A percentile compares a stretch with the other conserved stretches of the same genome.
These are phyloP conservation scores for Zaprionus nigranus DNA, from an alignment of 1,140 invertebrate species.

Conservation along the genomic window DNA sequence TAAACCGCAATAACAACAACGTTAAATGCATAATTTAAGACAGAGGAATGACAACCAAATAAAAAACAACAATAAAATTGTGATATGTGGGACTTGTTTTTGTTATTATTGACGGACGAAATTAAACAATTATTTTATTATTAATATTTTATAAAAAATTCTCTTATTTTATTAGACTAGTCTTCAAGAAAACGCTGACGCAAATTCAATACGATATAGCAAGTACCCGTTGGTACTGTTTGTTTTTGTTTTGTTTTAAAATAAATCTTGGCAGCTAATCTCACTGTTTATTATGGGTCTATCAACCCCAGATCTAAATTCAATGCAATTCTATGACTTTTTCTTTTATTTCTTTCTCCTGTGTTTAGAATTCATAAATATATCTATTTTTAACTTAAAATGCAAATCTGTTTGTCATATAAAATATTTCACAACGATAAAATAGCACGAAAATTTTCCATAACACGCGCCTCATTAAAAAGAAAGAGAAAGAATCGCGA, in stretches of 20 bases:
- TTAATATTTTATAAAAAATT: conserved; percentile 6
- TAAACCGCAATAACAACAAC: conserved; percentile 24
- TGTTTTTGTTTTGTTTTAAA: too few species aligned
- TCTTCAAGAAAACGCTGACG: conserved; percentile 1
- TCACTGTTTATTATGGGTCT: conserved; percentile 7
- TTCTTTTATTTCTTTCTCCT: conserved; percentile 5
- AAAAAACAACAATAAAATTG: conserved; percentile 10
- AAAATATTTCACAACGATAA: conserved; percentile 20
- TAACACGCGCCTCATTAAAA: conserved; percentile 37
- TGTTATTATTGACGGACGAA: conserved; percentile 6
- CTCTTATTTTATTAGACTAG: conserved; percentile 2
- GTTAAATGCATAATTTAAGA: conserved; percentile 24
- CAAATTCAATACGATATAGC: conserved; percentile 7
- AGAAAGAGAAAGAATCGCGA: conserved; percentile 13
- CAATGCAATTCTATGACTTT: conserved; percentile 8
- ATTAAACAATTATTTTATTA: conserved; percentile 9
- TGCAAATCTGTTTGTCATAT: conserved; percentile 45
- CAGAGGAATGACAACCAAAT: background rate
- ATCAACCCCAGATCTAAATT: conserved; percentile 30
- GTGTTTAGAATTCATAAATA: conserved; percentile 5
- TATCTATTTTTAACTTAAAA: conserved; percentile 37
- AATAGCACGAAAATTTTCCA: conserved; percentile 48
- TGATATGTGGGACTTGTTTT: background rate
- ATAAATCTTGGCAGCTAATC: background rate
- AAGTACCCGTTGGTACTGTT: background rate